Conservation (phyloP, 2,797 vertebrate genomes). For the Coreius guichenoti region DNA sequence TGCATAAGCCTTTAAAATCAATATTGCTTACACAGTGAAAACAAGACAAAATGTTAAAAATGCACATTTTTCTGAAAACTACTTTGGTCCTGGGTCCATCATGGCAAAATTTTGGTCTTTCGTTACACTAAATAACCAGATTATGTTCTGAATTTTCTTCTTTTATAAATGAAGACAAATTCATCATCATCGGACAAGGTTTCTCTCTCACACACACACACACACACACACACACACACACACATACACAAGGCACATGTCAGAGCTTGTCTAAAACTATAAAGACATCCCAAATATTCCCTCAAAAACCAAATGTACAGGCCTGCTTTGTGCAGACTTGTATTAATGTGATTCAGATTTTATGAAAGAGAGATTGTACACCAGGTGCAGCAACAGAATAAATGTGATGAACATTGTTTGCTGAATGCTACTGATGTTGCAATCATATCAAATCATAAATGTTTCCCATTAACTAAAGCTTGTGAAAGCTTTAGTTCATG, state of each 20-base stretch:
- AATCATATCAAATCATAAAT: constrained; percentile 12
- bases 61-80: neutral
- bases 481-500: neutral
- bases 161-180: neutral
- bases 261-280: constrained; percentile 66
- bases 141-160: neutral
- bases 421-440: neutral
- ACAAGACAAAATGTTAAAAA: neutral
- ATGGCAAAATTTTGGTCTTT: neutral
- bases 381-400: constrained; percentile 27
- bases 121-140: neutral
- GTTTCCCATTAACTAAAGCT: neutral
- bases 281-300: constrained; percentile 74
- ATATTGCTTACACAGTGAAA: neutral
- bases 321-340: constrained; percentile 72
- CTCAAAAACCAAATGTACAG: constrained; percentile 67
- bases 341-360: constrained; percentile 57
- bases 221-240: constrained; percentile 17
- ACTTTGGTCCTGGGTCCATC: neutral
- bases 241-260: constrained; percentile 64
- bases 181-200: constrained; percentile 8
- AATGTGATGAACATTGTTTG: constrained; percentile 19
- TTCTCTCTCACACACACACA: neutral
- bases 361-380: constrained; percentile 39
- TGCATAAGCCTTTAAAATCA: neutral